Base-by-base conservation (phyloP, 2,113 vertebrate species). In the Gallinago jamesoni region DNA sequence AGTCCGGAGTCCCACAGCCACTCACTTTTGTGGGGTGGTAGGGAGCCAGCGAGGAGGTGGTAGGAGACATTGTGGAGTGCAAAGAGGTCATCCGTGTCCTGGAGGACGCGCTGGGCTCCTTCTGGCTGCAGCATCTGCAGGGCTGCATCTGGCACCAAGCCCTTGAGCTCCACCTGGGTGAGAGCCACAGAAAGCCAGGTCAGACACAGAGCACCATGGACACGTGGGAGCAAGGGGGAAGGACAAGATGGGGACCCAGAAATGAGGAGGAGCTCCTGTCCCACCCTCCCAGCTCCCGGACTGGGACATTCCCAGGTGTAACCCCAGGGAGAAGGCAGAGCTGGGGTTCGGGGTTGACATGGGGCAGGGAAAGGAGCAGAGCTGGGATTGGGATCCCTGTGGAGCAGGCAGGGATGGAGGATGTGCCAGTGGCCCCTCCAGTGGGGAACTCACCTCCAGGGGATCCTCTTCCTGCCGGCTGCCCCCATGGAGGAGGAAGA, bases 21-120 rank as follows among this genome's bases (percentile, higher is more conserved):
- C 98, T 98, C 94, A 98, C 98, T 98, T 94, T 97, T 98, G 47
- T 6, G 53, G 18, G 41, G 47, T 19, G 92, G 28, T 2, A 12
- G 74, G 19, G 41, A 76, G 78, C 98, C 98, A 41, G 95, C 97
- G 1, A 98, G 95, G 52, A 97, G 72, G 8, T 37, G 82, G 85
- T 97, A 98, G 70, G 93, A 97, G 87, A 97, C 1, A 0, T 84
- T 94, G 84, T 67, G 79, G 20, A 78, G 63, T 3, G 21, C 64
- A 12, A 91, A 91, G 52, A 67, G 25, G 60, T 90, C 68, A 11
- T 74, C 84, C 4, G 35, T 77, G n/a, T 92, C 86, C 67, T 70
- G 68, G 59, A 98, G 95, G 64, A 66, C 78, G 57, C 0, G 81
- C 70, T 23, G 77, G 74, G 66, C 53, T 81, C 77, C 16, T 53